Conservation (phyloP, 1,140 invertebrate genomes). For the Archegozetes longisetosus region DNA sequence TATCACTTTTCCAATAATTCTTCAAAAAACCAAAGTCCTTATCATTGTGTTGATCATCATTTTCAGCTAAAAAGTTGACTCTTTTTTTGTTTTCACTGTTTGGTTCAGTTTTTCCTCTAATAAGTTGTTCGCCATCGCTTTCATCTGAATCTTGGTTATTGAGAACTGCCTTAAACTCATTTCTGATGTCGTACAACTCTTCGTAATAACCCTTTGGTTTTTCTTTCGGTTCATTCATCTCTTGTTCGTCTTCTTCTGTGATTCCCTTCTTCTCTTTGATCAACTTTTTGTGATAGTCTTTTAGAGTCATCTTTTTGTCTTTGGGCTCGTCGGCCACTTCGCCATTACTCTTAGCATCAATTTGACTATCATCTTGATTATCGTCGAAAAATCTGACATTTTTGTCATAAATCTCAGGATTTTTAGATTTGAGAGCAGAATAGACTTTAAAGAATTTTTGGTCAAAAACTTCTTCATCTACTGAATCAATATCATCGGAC, state of each 20-base stretch:
- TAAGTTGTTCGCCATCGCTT: slow-evolving; percentile 13
- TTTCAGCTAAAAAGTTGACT: not conserved
- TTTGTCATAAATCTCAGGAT: slow-evolving; percentile 36
- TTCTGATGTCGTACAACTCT: slow-evolving; percentile 19
- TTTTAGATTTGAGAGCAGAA: slow-evolving; percentile 35
- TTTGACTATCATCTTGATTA: slow-evolving; percentile 6
- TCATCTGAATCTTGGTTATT: slow-evolving; percentile 19
- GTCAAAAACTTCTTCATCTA: slow-evolving; percentile 23
- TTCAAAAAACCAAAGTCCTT: slow-evolving; percentile 43
- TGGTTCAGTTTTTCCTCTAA: slow-evolving; percentile 16
- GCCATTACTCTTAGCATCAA: slow-evolving; percentile 23
- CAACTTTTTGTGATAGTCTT: slow-evolving; percentile 35
- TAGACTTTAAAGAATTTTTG: slow-evolving; percentile 33
- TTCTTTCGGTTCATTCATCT: not conserved
- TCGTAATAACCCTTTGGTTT: slow-evolving; percentile 11
- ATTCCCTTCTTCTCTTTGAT: slow-evolving; percentile 32
- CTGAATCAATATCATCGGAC: slow-evolving; percentile 26
- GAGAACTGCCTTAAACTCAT: slow-evolving; percentile 19
- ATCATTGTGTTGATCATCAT: slow-evolving; percentile 18
- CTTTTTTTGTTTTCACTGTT: slow-evolving; percentile 1
- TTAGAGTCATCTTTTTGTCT: slow-evolving; percentile 31
- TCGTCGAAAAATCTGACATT: slow-evolving; percentile 28
- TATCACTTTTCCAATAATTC: slow-evolving; percentile 60
- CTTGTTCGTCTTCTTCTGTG: slow-evolving; percentile 15
- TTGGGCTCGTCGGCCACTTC: slow-evolving; percentile 14